Conservation (phyloP, 2,113 vertebrate species). For the Platanista minor region DNA sequence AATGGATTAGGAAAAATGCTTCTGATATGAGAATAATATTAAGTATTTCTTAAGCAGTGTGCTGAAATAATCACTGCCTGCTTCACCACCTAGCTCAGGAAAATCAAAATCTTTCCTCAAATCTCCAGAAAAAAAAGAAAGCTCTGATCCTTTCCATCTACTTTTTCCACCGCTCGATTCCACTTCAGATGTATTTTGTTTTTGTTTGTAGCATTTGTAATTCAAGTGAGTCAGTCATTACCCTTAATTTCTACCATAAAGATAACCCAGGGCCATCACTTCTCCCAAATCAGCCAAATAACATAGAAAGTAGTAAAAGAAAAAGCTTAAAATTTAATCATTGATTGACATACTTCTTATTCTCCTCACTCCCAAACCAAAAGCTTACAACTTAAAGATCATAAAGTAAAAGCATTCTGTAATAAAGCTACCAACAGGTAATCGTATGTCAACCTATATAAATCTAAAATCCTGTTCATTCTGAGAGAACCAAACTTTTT, state of each 20-base stretch:
- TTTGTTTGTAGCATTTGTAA: slow-evolving; percentile 44
- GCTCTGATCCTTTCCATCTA: background rate
- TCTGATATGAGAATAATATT: slow-evolving; percentile 43
- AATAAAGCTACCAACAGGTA: background rate
- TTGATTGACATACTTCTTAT: background rate
- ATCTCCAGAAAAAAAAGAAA: background rate
- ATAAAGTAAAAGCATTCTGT: slow-evolving; percentile 5
- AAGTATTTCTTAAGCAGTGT: slow-evolving; percentile 45
- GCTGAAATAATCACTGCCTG: slow-evolving; percentile 41
- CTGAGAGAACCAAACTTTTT: background rate
- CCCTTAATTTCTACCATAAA: slow-evolving; percentile 9
- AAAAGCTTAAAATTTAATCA: background rate
- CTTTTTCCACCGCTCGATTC: slow-evolving; percentile 7
- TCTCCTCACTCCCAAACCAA: background rate
- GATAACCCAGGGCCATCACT: background rate
- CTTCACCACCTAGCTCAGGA: slow-evolving; percentile 21
- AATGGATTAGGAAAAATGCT: slow-evolving; percentile 20
- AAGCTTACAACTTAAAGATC: slow-evolving; percentile 34
- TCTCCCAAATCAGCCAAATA: slow-evolving; percentile 28
- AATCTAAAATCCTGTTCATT: slow-evolving; percentile 27
- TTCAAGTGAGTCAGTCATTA: background rate
- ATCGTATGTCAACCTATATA: background rate
- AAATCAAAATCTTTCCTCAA: slow-evolving; percentile 32
- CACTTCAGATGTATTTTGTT: background rate
- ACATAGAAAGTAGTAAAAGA: background rate